Base-by-base conservation (phyloP, 2,113 vertebrate species). In the Oncorhynchus keta region DNA sequence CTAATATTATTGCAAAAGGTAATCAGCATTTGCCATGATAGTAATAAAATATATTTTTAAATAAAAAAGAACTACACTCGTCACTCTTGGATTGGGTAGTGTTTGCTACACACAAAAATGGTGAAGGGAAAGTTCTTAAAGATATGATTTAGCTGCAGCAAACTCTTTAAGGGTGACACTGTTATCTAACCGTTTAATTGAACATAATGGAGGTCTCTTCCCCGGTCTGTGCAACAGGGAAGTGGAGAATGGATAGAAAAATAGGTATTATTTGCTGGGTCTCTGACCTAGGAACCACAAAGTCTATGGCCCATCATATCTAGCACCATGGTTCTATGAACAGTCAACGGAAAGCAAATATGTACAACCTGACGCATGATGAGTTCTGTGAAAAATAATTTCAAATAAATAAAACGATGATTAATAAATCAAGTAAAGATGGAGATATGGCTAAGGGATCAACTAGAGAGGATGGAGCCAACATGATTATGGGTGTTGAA, bases 11-110 rank as follows among this genome's bases (percentile, higher is more conserved):
- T 91, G 90, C 88, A 86, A 81, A n/a, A 84, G 68, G 70, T 9
- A 79, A 74, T 75, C 76, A 86, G 80, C 75, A 83, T 85, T 82
- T 83, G 75, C 78, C 77, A 73, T 81, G 80, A 84, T 64, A 81
- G 39, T 45, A 11, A 45, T 11, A 45, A 45, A 45, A 45, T 45
- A 45, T 11, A 45, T 12, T 45, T 45, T 45, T 11, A 12, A 12
- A 45, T 45, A 45, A 45, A 45, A 45, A 45, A 74, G 68, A 85
- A 76, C 78, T 68, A 72, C 85, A 85, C 84, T 82, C 74, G 79
- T 83, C 30, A 76, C 75, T 88, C 89, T 92, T 89, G 89, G 89
- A 85, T 85, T 92, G 88, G 87, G 81, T 92, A 91, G 89, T 92
- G 90, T 88, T 91, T 90, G 89, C 90, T 93, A 92, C 90, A 88